Percentiles rank a stretch among this genome's conserved stretches.
phyloP scores from a whole-genome alignment of 1,140 invertebrate species.

The Latrodectus geometricus region DNA sequence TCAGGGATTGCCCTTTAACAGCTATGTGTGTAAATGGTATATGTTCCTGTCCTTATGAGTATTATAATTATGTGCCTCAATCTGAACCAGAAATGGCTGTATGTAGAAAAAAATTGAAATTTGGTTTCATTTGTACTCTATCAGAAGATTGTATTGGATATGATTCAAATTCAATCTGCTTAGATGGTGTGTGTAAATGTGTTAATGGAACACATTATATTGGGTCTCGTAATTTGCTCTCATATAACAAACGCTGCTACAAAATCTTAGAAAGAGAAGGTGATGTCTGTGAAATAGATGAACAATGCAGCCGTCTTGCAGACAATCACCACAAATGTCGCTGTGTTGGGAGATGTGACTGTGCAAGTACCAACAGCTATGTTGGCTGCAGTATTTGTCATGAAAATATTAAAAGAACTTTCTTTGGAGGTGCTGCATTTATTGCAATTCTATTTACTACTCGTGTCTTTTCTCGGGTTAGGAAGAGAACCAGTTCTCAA shows the following conservation, averaged over 20 bases:
- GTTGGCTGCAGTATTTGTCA: conserved; percentile 55
- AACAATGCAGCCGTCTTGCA: conserved; percentile 53
- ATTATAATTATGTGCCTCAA: conserved; percentile 39
- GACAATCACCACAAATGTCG: conserved; percentile 56
- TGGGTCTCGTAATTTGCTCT: conserved; percentile 46
- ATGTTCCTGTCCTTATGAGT: conserved; percentile 56
- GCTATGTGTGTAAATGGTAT: conserved; percentile 42
- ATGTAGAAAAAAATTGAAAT: conserved; percentile 48
- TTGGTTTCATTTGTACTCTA: conserved; percentile 29
- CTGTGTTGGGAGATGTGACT: conserved; percentile 51
- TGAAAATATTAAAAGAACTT: conserved; percentile 56
- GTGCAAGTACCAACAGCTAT: conserved; percentile 43
- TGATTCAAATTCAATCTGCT: conserved; percentile 48
- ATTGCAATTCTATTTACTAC: conserved; percentile 44
- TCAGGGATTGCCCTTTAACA: conserved; percentile 33
- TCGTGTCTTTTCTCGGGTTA: conserved; percentile 36
- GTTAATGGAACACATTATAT: conserved; percentile 57
- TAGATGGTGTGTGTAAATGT: conserved; percentile 43
- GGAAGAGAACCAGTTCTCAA: conserved; percentile 23
- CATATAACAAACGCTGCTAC: conserved; percentile 46
- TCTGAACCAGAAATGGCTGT: conserved; percentile 19
- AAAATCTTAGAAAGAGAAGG: conserved; percentile 55
- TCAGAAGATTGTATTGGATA: conserved; percentile 54
- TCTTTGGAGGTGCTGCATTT: conserved; percentile 59
- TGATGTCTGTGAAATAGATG: conserved; percentile 56